phyloP scores from a whole-genome alignment of 2,113 vertebrate species.

The Conger conger region DNA sequence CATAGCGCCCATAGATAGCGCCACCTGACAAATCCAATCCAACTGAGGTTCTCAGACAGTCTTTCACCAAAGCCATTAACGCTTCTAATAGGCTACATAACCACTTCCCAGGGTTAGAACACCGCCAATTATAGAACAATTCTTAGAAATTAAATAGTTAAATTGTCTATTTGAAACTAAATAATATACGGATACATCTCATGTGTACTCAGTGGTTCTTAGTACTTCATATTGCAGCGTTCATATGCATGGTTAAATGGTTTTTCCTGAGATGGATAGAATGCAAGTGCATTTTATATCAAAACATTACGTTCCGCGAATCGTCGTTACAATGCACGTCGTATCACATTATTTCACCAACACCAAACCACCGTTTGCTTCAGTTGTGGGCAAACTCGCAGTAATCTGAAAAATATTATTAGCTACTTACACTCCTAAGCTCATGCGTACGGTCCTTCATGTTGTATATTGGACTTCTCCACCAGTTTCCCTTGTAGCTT shows the following conservation, averaged over 20 bases:
- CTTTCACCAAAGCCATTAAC: neutral
- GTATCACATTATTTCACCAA: neutral
- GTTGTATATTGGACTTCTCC: slow-evolving; percentile 9
- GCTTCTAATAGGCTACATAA: neutral
- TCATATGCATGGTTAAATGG: neutral
- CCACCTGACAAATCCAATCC: neutral
- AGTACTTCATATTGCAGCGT: neutral
- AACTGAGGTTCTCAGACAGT: neutral
- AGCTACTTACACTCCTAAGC: slow-evolving; percentile 25
- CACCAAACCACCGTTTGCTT: slow-evolving; percentile 31
- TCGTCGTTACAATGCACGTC: neutral
- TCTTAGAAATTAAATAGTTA: neutral
- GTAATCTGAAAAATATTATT: slow-evolving; percentile 14
- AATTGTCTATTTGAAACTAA: neutral
- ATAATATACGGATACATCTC: neutral
- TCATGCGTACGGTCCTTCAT: slow-evolving; percentile 43
- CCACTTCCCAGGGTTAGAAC: neutral
- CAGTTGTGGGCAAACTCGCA: neutral
- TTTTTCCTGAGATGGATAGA: neutral
- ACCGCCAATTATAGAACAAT: neutral
- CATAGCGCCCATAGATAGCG: neutral
- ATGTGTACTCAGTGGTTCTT: neutral
- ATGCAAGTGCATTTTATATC: neutral
- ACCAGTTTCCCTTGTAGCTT: slow-evolving; percentile 20
- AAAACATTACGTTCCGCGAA: neutral